A percentile compares a stretch with the other conserved stretches of the same genome.
These are phyloP conservation scores for Pipra filicauda DNA, from an alignment of 2,113 vertebrate species.

Conservation along the genomic window DNA sequence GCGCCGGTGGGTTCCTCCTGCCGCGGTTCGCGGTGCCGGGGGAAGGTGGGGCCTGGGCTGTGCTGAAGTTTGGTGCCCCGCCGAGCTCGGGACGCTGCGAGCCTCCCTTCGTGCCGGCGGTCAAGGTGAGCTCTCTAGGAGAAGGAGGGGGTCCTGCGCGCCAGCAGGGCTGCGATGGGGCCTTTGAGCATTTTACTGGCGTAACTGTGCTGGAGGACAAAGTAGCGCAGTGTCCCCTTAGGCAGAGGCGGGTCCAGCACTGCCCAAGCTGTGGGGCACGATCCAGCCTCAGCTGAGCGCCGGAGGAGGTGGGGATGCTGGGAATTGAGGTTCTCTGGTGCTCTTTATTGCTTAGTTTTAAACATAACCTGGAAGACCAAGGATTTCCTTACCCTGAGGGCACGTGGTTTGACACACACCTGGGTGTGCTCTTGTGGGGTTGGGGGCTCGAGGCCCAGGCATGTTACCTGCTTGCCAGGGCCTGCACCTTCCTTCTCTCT, in stretches of 20 bases:
- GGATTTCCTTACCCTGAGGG: background rate
- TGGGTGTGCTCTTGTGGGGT: rapidly evolving
- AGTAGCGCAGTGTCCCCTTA: rapidly evolving
- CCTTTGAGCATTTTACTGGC: background rate
- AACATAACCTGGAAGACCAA: background rate
- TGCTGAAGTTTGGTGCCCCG: background rate
- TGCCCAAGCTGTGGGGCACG: background rate
- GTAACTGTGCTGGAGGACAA: rapidly evolving
- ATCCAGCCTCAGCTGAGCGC: rapidly evolving
- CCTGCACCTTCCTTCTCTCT: background rate
- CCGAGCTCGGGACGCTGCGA: background rate
- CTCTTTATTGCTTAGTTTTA: background rate
- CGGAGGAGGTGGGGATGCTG: background rate
- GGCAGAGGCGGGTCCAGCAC: background rate
- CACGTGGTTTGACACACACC: background rate
- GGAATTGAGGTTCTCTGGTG: background rate
- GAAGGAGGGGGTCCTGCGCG: background rate
- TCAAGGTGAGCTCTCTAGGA: background rate
- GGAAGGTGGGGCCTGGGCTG: background rate
- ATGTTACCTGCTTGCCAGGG: background rate
- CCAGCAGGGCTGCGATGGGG: rapidly evolving
- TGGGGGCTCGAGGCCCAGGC: background rate
- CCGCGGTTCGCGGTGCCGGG: background rate
- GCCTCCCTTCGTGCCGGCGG: rapidly evolving
- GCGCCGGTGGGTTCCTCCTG: background rate